Base-by-base conservation (phyloP, 2,113 vertebrate species). In the Pavo muticus region DNA sequence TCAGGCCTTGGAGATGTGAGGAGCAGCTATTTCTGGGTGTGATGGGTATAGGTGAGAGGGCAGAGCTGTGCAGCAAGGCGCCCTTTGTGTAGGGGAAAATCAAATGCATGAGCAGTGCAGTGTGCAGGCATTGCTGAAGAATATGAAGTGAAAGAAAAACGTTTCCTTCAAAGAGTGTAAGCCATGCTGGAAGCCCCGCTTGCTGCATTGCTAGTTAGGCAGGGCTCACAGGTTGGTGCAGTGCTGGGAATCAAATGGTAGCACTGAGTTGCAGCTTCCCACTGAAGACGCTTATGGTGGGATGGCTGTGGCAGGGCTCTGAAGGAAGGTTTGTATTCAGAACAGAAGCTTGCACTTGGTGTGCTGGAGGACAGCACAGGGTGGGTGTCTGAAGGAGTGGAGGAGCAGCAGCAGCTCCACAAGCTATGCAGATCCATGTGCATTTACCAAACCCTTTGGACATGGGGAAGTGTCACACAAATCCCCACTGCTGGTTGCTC, bases 211-310 rank as follows among this genome's bases (percentile, higher is more conserved):
- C 23, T 32, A 7, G 48, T 23, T 18, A 10, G 75, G 70, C 86
- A 85, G 67, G 57, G 57, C 93, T 94, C 32, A 45, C 14, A 1
- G 54, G 44, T 85, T 10, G 82, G 64, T 6, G 4, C 1, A 54
- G 44, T 0, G 65, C 7, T 87, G 87, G 69, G 80, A 32, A 25
- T 70, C 39, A 0, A 39, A 40, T 52, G 11, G 57, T 71, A 47
- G 63, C 6, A 0, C 24, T 42, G 85, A 3, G 19, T 14, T 9
- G 50, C 0, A 3, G 18, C 67, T 45, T 59, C 45, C 14, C 0
- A 0, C 70, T 72, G 47, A 65, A 42, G 63, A 45, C 57, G 14
- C 39, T 8, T 12, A 16, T 24, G 82, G 81, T 4, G 7, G 6
- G 30, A 5, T 9, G 40, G 64, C 45, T 21, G 35, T 50, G 59